Conservation (phyloP, 1,140 invertebrate species). For the Augochlora pura region DNA sequence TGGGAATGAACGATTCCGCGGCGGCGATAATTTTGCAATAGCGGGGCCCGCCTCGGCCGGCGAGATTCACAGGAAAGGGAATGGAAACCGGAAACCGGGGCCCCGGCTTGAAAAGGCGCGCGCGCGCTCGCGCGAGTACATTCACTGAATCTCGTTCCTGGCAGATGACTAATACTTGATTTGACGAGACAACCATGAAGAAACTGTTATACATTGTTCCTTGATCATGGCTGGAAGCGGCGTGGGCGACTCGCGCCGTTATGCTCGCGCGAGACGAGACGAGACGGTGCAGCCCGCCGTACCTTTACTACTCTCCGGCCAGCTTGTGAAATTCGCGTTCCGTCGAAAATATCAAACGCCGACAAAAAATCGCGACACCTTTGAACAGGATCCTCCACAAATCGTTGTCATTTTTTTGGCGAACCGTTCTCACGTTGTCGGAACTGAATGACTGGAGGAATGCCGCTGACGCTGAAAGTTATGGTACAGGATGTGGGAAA, state of each 20-base stretch:
- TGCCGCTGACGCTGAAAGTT: too few relatives aligned
- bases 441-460: too few relatives aligned
- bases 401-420: too few relatives aligned
- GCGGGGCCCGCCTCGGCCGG: background rate
- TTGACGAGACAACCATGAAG: conserved; percentile 75
- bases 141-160: conserved; percentile 63
- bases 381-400: too few relatives aligned
- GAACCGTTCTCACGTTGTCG: too few relatives aligned
- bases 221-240: conserved; percentile 65
- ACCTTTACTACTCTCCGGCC: background rate
- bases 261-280: conserved; percentile 31
- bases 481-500: too few relatives aligned
- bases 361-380: too few relatives aligned
- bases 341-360: background rate
- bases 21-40: conserved; percentile 42
- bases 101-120: conserved; percentile 8
- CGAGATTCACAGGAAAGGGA: conserved; percentile 50
- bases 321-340: conserved; percentile 35
- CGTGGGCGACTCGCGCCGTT: conserved; percentile 72
- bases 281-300: background rate
- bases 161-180: conserved; percentile 75
- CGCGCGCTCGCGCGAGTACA: background rate
- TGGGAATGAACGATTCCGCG: background rate
- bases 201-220: conserved; percentile 78
- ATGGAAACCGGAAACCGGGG: conserved; percentile 47